These are phyloP conservation scores for Eulemur coronatus DNA, from an alignment of 2,797 vertebrate genomes.

Conservation along the genomic window DNA sequence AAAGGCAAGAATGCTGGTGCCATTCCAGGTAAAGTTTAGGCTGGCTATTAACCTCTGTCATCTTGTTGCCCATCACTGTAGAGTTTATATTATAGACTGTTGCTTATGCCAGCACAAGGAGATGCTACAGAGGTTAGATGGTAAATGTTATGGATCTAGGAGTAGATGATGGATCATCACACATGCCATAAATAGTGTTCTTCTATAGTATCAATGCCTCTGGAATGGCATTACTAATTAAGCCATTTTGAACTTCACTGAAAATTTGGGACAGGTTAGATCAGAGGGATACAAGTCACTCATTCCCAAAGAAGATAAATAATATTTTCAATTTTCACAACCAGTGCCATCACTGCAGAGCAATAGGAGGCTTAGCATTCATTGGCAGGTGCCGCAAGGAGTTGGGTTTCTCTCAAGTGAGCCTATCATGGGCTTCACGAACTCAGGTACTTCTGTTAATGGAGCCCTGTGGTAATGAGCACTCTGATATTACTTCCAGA, in stretches of 20 bases:
- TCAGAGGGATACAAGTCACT: neutral
- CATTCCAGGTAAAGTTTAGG: neutral
- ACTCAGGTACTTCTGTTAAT: neutral
- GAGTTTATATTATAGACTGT: neutral
- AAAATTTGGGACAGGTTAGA: constrained; percentile 36
- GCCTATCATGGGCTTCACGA: neutral
- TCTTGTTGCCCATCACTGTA: neutral
- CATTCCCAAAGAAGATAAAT: constrained; percentile 10
- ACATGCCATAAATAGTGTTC: neutral
- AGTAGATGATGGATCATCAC: neutral
- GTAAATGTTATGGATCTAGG: neutral
- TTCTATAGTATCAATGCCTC: neutral
- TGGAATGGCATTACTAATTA: constrained; percentile 11
- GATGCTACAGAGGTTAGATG: neutral
- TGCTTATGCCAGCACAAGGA: neutral
- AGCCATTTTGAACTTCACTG: neutral
- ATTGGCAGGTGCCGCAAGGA: neutral
- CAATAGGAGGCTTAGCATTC: neutral
- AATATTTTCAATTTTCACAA: constrained; percentile 19
- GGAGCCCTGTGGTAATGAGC: constrained; percentile 22
- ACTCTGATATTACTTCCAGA: constrained; percentile 50
- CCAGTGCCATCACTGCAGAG: neutral
- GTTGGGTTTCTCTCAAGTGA: constrained; percentile 19
- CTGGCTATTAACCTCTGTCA: neutral
- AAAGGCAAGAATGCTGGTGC: neutral